Conservation (phyloP, 2,888 invertebrate genomes). For the Drosophila ustulata region DNA sequence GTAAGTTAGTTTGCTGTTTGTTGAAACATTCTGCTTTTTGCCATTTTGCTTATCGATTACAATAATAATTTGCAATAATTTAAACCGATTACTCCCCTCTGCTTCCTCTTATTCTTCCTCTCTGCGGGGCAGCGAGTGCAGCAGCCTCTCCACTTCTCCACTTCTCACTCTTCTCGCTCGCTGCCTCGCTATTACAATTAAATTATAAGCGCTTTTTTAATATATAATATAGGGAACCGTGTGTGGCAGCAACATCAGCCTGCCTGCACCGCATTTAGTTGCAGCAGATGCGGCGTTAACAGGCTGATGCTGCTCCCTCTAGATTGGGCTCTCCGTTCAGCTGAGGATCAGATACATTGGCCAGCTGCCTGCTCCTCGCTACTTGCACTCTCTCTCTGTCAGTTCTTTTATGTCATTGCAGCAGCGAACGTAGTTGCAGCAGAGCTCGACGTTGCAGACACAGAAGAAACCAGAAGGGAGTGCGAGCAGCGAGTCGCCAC, state of each 20-base stretch:
- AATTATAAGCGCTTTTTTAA: conserved; percentile 79
- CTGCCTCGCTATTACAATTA: conserved; percentile 60
- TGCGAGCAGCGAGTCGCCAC: neutral
- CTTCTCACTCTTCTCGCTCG: neutral
- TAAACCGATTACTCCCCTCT: conserved; percentile 58
- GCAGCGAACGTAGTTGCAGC: conserved; percentile 52
- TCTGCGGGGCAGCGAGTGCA: conserved; percentile 31
- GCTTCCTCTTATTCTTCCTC: too few relatives aligned
- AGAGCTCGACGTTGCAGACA: conserved; percentile 28
- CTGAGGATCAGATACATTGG: conserved; percentile 15
- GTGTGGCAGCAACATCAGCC: neutral
- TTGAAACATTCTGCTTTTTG: conserved; percentile 22
- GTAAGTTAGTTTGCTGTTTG: conserved; percentile 47
- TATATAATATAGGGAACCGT: conserved; percentile 54
- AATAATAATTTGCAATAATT: conserved; percentile 73
- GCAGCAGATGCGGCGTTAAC: conserved; percentile 41
- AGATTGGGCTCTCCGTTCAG: conserved; percentile 16
- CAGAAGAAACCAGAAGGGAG: neutral
- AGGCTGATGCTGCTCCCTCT: neutral
- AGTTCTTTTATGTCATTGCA: neutral
- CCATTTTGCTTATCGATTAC: conserved; percentile 46
- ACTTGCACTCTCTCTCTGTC: neutral
- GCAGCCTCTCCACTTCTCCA: conserved; percentile 8
- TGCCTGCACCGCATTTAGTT: conserved; percentile 30
- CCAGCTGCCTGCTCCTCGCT: neutral